Percentiles rank a stretch among this genome's conserved stretches.
These are phyloP conservation scores for Yponomeuta evonymella DNA, from an alignment of 2,888 invertebrate species.

Conservation along the genomic window DNA sequence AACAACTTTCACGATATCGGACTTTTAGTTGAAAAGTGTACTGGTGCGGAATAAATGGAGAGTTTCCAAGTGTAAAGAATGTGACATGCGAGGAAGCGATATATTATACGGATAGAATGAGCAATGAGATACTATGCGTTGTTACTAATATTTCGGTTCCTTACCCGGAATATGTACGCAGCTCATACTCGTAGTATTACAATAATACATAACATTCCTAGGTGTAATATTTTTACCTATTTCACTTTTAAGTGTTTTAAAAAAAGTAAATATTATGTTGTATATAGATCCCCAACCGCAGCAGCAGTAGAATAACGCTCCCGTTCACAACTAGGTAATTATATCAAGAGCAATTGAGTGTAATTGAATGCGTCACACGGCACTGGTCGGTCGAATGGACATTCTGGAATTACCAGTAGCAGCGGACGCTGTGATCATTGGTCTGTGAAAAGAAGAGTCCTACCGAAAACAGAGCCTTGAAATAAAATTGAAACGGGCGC, in stretches of 20 bases:
- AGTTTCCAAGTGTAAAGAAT: conserved; percentile 1
- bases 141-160: not conserved
- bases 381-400: not conserved
- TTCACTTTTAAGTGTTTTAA: no score
- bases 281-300: not conserved
- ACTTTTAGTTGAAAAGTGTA: not conserved
- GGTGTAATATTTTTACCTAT: no score
- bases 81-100: conserved; percentile 19
- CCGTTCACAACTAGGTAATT: conserved; percentile 61
- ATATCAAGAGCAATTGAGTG: conserved; percentile 68
- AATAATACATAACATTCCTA: no score
- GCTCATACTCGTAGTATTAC: not conserved
- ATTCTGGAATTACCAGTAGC: conserved; percentile 27
- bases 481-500: not conserved
- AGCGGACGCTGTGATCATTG: conserved; percentile 27
- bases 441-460: not conserved
- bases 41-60: conserved; percentile 3
- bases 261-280: not conserved
- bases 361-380: conserved; percentile 63
- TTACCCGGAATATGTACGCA: not conserved
- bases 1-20: not conserved
- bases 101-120: conserved; percentile 27
- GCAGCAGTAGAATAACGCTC: not conserved
- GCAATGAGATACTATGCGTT: conserved; percentile 22
- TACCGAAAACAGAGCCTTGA: not conserved